A percentile compares a stretch with the other conserved stretches of the same genome.
Conservation (phyloP, 2,113 vertebrate genomes). For the Dolichallabes microphthalmus region DNA sequence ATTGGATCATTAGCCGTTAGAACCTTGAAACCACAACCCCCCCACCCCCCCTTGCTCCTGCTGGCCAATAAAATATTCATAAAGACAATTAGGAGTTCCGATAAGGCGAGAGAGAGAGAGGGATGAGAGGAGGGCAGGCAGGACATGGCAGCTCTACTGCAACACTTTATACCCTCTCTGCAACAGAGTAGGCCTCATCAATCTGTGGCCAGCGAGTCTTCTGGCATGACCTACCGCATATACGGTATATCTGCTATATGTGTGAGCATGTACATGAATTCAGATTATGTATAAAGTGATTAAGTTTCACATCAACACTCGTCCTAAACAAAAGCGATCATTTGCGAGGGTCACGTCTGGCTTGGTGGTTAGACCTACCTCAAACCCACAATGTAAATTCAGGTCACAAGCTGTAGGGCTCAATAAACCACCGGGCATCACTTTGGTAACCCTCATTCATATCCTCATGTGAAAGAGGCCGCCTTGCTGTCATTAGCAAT, state of each 20-base stretch:
- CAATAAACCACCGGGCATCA: conserved; percentile 26
- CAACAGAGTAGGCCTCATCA: conserved; percentile 71
- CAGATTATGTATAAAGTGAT: background rate
- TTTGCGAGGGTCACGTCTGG: conserved; percentile 19
- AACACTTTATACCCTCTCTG: conserved; percentile 67
- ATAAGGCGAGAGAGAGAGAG: conserved; percentile 70
- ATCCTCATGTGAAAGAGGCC: conserved; percentile 40
- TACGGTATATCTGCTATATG: background rate
- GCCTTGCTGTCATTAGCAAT: conserved; percentile 54
- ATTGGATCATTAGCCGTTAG: conserved; percentile 73
- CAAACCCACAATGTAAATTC: conserved; percentile 37
- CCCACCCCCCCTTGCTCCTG: conserved; percentile 70
- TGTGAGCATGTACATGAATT: background rate
- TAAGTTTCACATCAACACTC: conserved; percentile 8
- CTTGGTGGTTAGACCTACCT: conserved; percentile 36
- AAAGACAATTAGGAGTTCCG: conserved; percentile 79
- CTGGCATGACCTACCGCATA: conserved; percentile 48
- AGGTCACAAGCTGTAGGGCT: conserved; percentile 31
- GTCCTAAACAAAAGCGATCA: conserved; percentile 26
- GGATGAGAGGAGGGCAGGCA: conserved; percentile 63
- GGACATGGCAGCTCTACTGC: conserved; percentile 70
- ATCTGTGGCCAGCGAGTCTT: conserved; percentile 69
- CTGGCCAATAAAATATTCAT: conserved; percentile 80
- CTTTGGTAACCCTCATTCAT: conserved; percentile 43
- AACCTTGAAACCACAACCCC: conserved; percentile 73